Evolutionary conservation across 2,797 vertebrate species (phyloP).

Genomic region (Prunella strophiata): DNA sequence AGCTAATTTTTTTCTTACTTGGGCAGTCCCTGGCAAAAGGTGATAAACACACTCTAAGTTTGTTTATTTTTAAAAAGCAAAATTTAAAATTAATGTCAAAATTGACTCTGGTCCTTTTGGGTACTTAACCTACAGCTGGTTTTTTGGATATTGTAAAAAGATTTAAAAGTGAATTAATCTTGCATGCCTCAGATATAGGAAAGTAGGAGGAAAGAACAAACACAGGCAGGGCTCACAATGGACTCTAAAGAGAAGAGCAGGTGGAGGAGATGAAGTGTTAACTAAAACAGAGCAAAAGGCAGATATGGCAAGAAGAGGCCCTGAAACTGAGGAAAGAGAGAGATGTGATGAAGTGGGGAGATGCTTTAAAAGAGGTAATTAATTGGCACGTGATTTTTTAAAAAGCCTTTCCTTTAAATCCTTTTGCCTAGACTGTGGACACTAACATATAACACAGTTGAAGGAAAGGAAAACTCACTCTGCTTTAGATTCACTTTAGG

Average conservation of each 20-base stretch:
- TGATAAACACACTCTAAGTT: not conserved
- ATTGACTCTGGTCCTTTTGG: not conserved
- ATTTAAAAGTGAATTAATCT: not conserved
- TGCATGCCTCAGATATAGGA: not conserved
- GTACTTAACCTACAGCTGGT: not conserved
- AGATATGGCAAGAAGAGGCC: not conserved
- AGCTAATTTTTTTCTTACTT: not conserved
- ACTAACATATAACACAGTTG: not conserved
- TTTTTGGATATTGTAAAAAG: not conserved
- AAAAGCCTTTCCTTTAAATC: not conserved
- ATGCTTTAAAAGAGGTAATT: not conserved
- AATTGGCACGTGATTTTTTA: not conserved
- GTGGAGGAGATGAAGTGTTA: not conserved
- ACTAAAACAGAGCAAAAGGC: not conserved
- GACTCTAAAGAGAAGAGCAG: not conserved
- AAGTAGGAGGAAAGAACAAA: not conserved
- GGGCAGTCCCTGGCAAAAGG: not conserved
- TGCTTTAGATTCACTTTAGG: not conserved
- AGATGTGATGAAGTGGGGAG: not conserved
- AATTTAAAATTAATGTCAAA: not conserved
- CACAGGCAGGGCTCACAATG: not conserved
- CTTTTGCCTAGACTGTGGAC: not conserved
- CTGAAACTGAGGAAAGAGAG: not conserved
- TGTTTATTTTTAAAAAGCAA: slow-evolving; percentile 20
- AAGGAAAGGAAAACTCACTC: not conserved